Evolutionary conservation across 2,113 vertebrate species (phyloP).

Genomic region (Cercocebus atys): DNA sequence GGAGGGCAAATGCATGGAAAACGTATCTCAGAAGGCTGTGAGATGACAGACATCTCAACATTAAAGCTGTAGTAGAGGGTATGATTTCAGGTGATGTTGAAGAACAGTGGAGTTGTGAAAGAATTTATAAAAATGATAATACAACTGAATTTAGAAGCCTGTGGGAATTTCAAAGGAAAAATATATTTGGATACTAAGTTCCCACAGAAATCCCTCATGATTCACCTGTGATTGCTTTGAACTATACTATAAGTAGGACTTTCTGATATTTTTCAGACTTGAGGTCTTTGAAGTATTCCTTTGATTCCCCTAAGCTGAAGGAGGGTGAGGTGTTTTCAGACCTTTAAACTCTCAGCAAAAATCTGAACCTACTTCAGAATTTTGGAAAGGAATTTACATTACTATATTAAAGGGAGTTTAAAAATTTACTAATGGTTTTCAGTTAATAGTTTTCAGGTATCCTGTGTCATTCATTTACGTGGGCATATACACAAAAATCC

Average conservation of each 20-base stretch:
- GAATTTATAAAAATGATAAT: slow-evolving; percentile 59
- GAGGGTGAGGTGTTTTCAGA: slow-evolving; percentile 4
- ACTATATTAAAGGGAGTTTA: neutral
- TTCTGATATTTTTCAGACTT: slow-evolving; percentile 56
- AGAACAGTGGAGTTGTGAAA: neutral
- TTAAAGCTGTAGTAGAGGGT: neutral
- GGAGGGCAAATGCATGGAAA: neutral
- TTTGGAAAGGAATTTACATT: slow-evolving; percentile 1
- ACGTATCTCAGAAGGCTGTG: neutral
- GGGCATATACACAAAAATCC: neutral
- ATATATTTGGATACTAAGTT: slow-evolving; percentile 47
- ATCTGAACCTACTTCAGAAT: neutral
- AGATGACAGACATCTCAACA: neutral
- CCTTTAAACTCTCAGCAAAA: slow-evolving; percentile 27
- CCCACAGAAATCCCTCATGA: slow-evolving; percentile 31
- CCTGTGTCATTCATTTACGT: neutral
- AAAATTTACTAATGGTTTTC: neutral
- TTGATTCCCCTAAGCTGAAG: slow-evolving; percentile 36
- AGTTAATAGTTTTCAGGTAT: neutral
- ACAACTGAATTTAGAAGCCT: slow-evolving; percentile 20
- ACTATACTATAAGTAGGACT: slow-evolving; percentile 32
- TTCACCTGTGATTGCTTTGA: slow-evolving; percentile 61
- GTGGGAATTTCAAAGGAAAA: slow-evolving; percentile 50
- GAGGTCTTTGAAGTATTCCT: slow-evolving; percentile 56
- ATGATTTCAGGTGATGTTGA: neutral